Evolutionary conservation across 2,888 invertebrate genomes (phyloP).

Genomic region (Brachynemurus nebulosus): DNA sequence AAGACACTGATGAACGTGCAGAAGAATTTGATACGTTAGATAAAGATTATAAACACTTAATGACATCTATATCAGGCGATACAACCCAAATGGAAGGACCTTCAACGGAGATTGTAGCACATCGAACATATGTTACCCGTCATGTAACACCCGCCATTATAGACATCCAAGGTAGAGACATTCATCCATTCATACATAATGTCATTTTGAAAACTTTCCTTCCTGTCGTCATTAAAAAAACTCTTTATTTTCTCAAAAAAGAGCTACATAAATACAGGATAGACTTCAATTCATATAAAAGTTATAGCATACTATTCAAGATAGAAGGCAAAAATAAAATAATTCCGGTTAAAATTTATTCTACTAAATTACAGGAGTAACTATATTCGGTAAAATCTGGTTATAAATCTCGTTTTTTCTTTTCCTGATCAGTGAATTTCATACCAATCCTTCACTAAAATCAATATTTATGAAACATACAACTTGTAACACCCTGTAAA

Average conservation of each 20-base stretch:
- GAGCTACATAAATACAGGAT: neutral
- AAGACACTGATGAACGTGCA: constrained; percentile 9
- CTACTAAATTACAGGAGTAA: too few relatives aligned
- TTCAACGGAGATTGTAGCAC: constrained; percentile 6
- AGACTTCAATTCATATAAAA: too few relatives aligned
- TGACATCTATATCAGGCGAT: constrained; percentile 6
- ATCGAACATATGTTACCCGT: constrained; percentile 11
- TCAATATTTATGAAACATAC: too few relatives aligned
- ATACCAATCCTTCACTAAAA: too few relatives aligned
- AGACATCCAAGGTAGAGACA: constrained; percentile 10
- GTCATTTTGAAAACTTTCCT: neutral
- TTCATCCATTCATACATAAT: constrained; percentile 4
- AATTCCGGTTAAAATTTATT: too few relatives aligned
- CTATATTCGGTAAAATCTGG: too few relatives aligned
- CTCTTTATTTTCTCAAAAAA: neutral
- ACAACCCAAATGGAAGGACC: neutral
- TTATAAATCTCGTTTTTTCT: too few relatives aligned
- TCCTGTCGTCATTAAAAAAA: constrained; percentile 1
- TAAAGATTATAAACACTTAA: constrained; percentile 5
- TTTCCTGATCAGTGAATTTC: too few relatives aligned
- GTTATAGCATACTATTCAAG: too few relatives aligned
- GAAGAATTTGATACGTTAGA: constrained; percentile 1
- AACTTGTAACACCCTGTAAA: too few relatives aligned
- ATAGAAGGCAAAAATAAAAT: too few relatives aligned
- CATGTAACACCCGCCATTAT: constrained; percentile 9